These are phyloP conservation scores for Busseola fusca DNA, from an alignment of 2,888 invertebrate genomes.

Conservation along the genomic window DNA sequence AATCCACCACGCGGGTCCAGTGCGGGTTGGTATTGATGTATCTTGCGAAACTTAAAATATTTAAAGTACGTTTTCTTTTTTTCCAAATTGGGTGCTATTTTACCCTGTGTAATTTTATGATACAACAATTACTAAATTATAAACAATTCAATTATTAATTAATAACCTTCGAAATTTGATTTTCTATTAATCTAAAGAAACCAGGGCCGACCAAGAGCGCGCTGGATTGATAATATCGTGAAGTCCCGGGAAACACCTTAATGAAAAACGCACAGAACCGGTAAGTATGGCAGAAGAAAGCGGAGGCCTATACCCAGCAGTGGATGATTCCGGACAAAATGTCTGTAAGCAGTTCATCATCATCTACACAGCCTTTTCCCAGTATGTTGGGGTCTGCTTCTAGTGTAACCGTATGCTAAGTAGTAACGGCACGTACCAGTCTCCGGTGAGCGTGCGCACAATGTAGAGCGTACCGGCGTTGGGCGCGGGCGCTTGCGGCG, in stretches of 20 bases:
- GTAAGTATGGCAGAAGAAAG: neutral
- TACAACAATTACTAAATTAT: no score
- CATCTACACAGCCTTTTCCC: neutral
- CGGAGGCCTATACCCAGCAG: neutral
- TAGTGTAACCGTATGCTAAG: neutral
- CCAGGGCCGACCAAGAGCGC: no score
- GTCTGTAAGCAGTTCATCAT: neutral
- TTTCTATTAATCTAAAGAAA: no score
- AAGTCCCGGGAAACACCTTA: no score
- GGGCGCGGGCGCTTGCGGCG: conserved; percentile 81
- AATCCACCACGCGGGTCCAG: no score
- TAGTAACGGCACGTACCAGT: conserved; percentile 77
- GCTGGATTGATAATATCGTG: no score
- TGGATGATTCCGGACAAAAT: neutral
- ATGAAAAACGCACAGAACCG: no score
- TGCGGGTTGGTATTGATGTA: no score
- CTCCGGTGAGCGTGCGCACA: conserved; percentile 86
- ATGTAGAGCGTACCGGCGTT: conserved; percentile 79
- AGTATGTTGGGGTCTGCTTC: neutral
- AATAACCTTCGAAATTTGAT: neutral
- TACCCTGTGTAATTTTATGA: no score
- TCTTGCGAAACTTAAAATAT: no score
- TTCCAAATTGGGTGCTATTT: no score
- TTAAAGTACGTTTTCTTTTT: no score
- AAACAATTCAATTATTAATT: neutral